Evolutionary conservation across 2,888 invertebrate species (phyloP).

Genomic region (Chirona hameri): DNA sequence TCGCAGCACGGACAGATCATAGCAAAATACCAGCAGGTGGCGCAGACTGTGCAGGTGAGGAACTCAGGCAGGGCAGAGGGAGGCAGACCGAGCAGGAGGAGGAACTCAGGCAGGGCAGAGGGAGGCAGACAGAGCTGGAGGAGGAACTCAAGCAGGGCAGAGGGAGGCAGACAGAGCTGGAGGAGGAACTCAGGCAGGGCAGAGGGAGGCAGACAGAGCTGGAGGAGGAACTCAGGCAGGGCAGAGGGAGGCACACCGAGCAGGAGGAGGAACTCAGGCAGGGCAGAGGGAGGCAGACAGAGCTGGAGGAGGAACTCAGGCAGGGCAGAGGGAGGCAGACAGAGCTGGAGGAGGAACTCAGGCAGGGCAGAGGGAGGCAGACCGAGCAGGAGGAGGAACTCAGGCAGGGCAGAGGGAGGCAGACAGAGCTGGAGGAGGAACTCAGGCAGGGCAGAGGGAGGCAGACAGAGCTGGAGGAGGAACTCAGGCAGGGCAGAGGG

Average conservation of each 20-base stretch:
- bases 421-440: neutral
- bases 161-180: neutral
- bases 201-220: neutral
- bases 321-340: neutral
- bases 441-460: neutral
- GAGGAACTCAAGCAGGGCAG: neutral
- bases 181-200: neutral
- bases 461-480: too few species aligned
- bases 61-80: neutral
- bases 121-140: too few species aligned
- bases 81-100: neutral
- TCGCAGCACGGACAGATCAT: constrained; percentile 87
- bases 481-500: neutral
- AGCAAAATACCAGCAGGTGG: constrained; percentile 83
- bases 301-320: neutral
- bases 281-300: neutral
- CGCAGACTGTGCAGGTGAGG: constrained; percentile 70
- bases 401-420: neutral
- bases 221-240: neutral
- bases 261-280: too few species aligned
- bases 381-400: too few species aligned
- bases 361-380: neutral
- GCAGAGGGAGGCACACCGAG: neutral
- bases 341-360: neutral
- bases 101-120: too few species aligned